A percentile compares a stretch with the other conserved stretches of the same genome.
Conservation (phyloP, 2,888 invertebrate species). For the Hydroisotoma schaefferi region DNA sequence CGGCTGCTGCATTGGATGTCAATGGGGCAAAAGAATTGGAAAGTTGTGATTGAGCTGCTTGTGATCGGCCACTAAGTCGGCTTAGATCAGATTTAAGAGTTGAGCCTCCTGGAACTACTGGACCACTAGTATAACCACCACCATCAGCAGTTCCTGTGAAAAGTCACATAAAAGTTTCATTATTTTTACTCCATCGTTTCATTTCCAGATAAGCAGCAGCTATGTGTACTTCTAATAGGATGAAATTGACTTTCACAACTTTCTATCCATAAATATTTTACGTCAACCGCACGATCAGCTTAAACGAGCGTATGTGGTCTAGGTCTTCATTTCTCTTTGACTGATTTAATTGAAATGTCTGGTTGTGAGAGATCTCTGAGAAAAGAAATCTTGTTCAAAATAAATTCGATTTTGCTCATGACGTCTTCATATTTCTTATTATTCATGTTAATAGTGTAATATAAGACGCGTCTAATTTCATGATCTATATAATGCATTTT, state of each 20-base stretch:
- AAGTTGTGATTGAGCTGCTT: slow-evolving; percentile 28
- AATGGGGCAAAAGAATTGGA: slow-evolving; percentile 37
- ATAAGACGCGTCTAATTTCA: too few species aligned
- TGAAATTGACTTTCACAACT: too few species aligned
- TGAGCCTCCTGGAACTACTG: background rate
- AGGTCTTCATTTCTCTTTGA: background rate
- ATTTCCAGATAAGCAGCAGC: too few species aligned
- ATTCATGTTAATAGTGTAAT: too few species aligned
- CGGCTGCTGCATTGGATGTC: background rate
- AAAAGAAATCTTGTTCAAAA: too few species aligned
- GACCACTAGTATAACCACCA: too few species aligned
- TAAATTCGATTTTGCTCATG: too few species aligned
- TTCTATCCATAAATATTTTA: background rate
- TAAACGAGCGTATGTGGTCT: too few species aligned
- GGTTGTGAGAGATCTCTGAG: background rate
- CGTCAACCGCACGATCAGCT: background rate
- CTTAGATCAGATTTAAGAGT: slow-evolving; percentile 33
- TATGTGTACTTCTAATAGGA: too few species aligned
- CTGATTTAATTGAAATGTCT: background rate
- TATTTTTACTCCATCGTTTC: background rate
- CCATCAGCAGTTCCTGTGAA: too few species aligned
- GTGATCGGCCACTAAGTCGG: slow-evolving; percentile 47
- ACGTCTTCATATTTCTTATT: too few species aligned
- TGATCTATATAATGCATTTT: too few species aligned
- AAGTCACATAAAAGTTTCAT: slow-evolving; percentile 1